Evolutionary conservation across 2,888 invertebrate species (phyloP), one percentile per base, ranked within the genome.

Genomic region (Agrilus mali): DNA sequence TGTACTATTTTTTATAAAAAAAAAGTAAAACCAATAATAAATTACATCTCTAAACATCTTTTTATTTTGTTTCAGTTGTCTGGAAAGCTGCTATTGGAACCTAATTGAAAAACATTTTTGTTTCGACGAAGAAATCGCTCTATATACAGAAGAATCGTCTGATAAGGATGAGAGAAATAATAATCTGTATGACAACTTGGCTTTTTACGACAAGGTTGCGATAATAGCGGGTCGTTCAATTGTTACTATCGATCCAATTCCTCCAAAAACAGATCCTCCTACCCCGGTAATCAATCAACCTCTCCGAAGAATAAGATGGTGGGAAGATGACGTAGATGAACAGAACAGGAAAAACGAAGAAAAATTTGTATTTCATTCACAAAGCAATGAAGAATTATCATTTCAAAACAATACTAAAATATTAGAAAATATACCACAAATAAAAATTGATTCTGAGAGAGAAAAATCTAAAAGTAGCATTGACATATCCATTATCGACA

Each of bases 51-150:
- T 27, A 27, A 27, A 27, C 5, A 2, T 2, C 10, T 10, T 10
- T 27, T 27, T 33, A 43, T 39, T 43, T 55, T 47, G 53, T 64
- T 64, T 52, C 68, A 82, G 82, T 58, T 82, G 80, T 59, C 68
- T 77, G 66, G 82, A 82, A 68, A 74, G 78, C 51, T 71, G 78
- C 63, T 82, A 80, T 66, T 82, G 82, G 82, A 76, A 77, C 57
- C 77, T 81, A 58, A 77, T 80, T 56, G 82, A 82, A 59, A 80
- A 82, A 64, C 73, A 73, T 53, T 82, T 78, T 61, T 82, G 82
- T 58, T 82, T 78, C 62, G 82, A 82, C 63, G 77, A 81, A 65
- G 76, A 75, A 58, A 82, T 82, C 49, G 82, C 76, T 1, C 58
- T 72, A 2, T 77, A 74, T 60, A 10, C 27, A 8, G 27, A 27